Conservation (phyloP, 2,113 vertebrate species). For the Buteo buteo region DNA sequence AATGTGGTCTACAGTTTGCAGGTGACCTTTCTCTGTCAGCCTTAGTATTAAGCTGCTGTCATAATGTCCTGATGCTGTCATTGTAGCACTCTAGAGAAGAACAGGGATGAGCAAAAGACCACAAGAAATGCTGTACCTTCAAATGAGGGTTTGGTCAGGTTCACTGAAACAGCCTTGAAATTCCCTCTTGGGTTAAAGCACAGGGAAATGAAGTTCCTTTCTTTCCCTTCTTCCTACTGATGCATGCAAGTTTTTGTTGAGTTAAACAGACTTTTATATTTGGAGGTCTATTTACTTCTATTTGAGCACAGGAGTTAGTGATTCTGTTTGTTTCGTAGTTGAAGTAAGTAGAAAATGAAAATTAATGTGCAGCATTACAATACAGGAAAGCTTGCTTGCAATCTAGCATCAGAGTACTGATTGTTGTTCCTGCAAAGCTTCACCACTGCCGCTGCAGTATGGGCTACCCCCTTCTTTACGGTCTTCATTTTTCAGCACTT, state of each 20-base stretch:
- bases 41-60: background rate
- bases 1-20: background rate
- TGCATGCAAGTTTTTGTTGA: background rate
- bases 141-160: background rate
- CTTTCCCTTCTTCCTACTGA: background rate
- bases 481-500: background rate
- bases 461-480: background rate
- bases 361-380: background rate
- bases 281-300: background rate
- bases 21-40: background rate
- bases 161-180: background rate
- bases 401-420: background rate
- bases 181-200: background rate
- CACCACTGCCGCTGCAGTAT: background rate
- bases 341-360: background rate
- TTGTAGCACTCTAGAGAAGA: background rate
- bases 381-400: background rate
- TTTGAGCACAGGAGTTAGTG: background rate
- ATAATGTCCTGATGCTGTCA: background rate
- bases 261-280: background rate
- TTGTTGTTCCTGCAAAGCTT: background rate
- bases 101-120: background rate
- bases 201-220: background rate
- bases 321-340: background rate
- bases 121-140: background rate